Base-by-base conservation (phyloP, 2,888 invertebrate species). In the Erannis defoliaria region DNA sequence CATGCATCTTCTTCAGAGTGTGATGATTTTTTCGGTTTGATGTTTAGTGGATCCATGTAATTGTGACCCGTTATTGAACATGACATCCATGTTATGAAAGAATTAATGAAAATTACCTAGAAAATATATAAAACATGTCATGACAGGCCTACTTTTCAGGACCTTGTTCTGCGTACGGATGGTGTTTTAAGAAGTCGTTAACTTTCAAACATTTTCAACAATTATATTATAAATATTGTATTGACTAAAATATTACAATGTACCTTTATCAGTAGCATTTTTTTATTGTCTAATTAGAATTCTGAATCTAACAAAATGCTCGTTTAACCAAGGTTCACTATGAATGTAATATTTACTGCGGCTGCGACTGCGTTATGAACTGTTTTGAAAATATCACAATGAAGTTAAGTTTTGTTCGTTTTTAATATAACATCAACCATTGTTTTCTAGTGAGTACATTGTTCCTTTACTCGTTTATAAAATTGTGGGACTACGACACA, bases 1-100 rank as follows among this genome's bases (percentile, higher is more conserved):
- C 91, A 91, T 1, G 85, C 84, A 64, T 90, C 77, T 16, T 78
- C 78, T 8, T 72, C 72, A 0, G 66, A 55, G 18, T 57, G 61
- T 5, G 56, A 55, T 0, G 23, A 45, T 16, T 46, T 63, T 8
- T 59, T 35, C 2, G 64, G 63, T 18, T 63, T 64, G 10, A 61
- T 54, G 18, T 64, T 70, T 0, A 79, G 18, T 0, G 76, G 63
- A 29, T 85, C 83, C 73, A 82, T 74, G 60, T 80, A 87, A 23
- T 48, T 80, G 43, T 80, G 16, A 0, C 89, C 88, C 6, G 70
- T 76, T 33, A 88, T 79, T 4, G 84, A 74, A 61, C 84, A 74
- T 62, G 58, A 61, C 46, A 67, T 62, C 26, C 57, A 43, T 40
- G 72, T 60, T 12, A 73, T 29, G 1, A 61, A 60, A n/a, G 74